Evolutionary conservation across 2,888 invertebrate species (phyloP).

Genomic region (Synanthedon andrenaeformis): DNA sequence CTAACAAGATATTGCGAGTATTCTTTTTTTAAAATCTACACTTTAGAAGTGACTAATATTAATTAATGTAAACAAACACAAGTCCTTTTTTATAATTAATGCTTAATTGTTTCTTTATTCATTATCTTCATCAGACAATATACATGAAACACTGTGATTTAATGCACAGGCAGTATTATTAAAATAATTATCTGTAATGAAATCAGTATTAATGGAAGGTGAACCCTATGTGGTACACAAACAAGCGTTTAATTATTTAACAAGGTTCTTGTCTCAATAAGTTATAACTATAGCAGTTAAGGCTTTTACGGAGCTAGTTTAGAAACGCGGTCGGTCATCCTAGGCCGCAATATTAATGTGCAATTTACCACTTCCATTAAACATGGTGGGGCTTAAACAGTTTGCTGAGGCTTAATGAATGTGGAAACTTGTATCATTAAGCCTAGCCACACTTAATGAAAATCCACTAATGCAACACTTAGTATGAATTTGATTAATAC

Average conservation of each 20-base stretch:
- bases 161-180: too few species aligned
- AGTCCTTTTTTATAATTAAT: too few species aligned
- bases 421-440: conserved; percentile 53
- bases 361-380: conserved; percentile 48
- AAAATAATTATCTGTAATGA: too few species aligned
- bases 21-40: too few species aligned
- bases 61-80: too few species aligned
- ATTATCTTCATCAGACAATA: too few species aligned
- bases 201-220: too few species aligned
- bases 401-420: conserved; percentile 48
- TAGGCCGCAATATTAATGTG: conserved; percentile 45
- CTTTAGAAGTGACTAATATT: too few species aligned
- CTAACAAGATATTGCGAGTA: too few species aligned
- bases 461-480: conserved; percentile 24
- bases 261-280: conserved; percentile 7
- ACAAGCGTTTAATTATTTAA: neutral
- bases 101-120: too few species aligned
- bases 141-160: too few species aligned
- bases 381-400: conserved; percentile 41
- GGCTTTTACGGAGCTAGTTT: conserved; percentile 12
- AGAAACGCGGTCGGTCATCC: conserved; percentile 30
- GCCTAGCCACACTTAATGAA: conserved; percentile 42
- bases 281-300: conserved; percentile 20
- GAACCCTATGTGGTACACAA: too few species aligned
- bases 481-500: conserved; percentile 4